Conservation (phyloP, 2,888 invertebrate species). For the Rhogogaster chlorosoma region DNA sequence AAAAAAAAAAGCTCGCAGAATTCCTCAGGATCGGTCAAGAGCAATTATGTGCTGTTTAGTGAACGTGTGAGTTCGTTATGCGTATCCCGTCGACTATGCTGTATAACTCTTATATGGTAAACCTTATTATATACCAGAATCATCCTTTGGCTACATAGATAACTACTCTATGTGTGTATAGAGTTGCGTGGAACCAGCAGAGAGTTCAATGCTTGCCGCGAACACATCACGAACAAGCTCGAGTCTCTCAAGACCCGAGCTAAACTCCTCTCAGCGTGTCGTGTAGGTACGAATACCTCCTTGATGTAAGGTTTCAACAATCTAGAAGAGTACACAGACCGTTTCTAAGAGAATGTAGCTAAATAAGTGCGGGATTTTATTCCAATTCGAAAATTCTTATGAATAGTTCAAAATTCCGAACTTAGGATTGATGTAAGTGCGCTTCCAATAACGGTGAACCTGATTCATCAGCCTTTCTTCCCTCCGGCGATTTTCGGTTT, state of each 20-base stretch:
- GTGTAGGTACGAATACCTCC: conserved; percentile 30
- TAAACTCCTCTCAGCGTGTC: conserved; percentile 16
- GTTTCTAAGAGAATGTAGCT: not conserved
- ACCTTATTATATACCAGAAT: conserved; percentile 35
- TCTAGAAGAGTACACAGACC: not conserved
- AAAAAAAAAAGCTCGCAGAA: not conserved
- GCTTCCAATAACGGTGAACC: too few species aligned
- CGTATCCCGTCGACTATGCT: not conserved
- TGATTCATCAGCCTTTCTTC: too few species aligned
- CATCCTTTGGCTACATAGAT: not conserved
- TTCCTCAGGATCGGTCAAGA: conserved; percentile 32
- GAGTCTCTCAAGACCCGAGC: conserved; percentile 4
- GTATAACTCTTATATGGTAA: conserved; percentile 2
- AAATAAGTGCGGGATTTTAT: not conserved
- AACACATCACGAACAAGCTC: conserved; percentile 29
- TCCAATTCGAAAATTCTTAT: not conserved
- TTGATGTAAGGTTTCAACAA: not conserved
- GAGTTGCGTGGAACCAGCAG: conserved; percentile 41
- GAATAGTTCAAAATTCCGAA: not conserved
- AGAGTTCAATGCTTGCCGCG: conserved; percentile 74
- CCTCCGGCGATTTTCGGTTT: too few species aligned
- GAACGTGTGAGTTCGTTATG: conserved; percentile 35
- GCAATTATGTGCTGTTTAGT: not conserved
- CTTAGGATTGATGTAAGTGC: too few species aligned
- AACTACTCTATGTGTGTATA: not conserved